phyloP scores from a whole-genome alignment of 1,140 invertebrate species.

The Meloidogyne chitwoodi region DNA sequence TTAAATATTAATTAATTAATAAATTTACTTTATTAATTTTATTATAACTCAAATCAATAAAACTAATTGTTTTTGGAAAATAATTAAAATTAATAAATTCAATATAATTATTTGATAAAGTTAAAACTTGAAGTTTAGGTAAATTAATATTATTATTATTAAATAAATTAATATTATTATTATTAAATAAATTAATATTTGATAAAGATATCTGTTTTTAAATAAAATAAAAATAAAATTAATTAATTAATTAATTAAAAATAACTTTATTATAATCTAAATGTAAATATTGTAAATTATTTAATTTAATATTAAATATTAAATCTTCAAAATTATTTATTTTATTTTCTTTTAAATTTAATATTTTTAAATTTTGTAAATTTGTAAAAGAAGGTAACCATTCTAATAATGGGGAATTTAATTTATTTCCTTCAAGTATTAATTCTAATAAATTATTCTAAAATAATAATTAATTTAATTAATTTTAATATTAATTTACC shows the following conservation, averaged over 20 bases:
- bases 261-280: slow-evolving; percentile 39
- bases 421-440: background rate
- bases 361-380: background rate
- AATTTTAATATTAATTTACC: slow-evolving; percentile 25
- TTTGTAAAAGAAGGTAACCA: background rate
- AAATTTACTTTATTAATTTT: slow-evolving; percentile 22
- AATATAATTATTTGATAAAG: slow-evolving; percentile 41
- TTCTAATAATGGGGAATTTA: background rate
- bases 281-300: slow-evolving; percentile 33
- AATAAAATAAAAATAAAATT: too few relatives aligned
- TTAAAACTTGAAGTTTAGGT: slow-evolving; percentile 42
- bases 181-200: too few relatives aligned
- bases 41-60: slow-evolving; percentile 42
- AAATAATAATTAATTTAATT: background rate
- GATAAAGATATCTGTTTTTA: too few relatives aligned
- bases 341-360: background rate
- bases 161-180: too few relatives aligned
- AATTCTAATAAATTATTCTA: background rate
- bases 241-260: too few relatives aligned
- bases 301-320: background rate
- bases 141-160: background rate
- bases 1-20: background rate
- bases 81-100: slow-evolving; percentile 21
- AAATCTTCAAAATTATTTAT: background rate
- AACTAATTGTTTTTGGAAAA: slow-evolving; percentile 29